phyloP scores from a whole-genome alignment of 2,113 vertebrate species.

The Rhegmatorhina hoffmannsi region DNA sequence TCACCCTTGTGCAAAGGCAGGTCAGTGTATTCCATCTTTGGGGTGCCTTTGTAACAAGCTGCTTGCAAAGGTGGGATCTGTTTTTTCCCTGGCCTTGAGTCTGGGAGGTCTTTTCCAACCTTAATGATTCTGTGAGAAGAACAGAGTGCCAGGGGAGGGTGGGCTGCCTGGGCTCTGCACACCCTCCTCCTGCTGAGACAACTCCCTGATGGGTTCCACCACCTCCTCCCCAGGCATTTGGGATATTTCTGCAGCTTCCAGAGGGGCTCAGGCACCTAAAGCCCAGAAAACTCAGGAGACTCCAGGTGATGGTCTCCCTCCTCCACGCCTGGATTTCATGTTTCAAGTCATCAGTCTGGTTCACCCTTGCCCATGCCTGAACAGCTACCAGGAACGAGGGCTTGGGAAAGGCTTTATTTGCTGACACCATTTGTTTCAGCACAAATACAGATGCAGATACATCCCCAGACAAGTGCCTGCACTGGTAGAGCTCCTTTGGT shows the following conservation, averaged over 20 bases:
- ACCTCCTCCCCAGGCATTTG: background rate
- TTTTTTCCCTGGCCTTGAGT: rapidly evolving
- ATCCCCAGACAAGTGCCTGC: conserved; percentile 42
- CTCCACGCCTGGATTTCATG: rapidly evolving
- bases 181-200: background rate
- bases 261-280: background rate
- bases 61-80: background rate
- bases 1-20: background rate
- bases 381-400: background rate
- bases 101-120: background rate
- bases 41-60: background rate
- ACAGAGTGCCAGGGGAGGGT: background rate
- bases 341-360: background rate
- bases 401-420: conserved; percentile 62
- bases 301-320: background rate
- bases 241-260: background rate
- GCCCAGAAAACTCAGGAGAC: background rate
- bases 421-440: conserved; percentile 57
- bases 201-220: background rate
- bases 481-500: conserved; percentile 35
- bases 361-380: background rate
- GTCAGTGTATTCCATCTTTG: rapidly evolving
- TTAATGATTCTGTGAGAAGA: background rate
- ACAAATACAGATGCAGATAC: conserved; percentile 49
- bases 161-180: background rate